Percentiles rank a stretch among this genome's conserved stretches.
Conservation (phyloP, 2,888 invertebrate genomes). For the Neoaliturus tenellus region DNA sequence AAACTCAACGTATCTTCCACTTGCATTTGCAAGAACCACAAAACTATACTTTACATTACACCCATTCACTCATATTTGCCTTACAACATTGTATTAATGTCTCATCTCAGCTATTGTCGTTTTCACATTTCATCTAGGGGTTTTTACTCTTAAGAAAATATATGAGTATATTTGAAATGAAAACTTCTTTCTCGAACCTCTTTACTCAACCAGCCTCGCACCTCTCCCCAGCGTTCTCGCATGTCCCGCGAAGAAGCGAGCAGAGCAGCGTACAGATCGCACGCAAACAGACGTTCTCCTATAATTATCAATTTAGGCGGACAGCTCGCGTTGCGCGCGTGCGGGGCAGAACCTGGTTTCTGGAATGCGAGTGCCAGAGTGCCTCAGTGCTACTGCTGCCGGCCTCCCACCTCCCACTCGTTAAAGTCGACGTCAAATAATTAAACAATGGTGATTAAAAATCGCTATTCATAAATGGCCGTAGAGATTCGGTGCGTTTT, state of each 20-base stretch:
- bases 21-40: too few species aligned
- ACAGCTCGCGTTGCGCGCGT: constrained; percentile 47
- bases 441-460: constrained; percentile 48
- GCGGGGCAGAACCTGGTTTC: constrained; percentile 44
- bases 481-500: not conserved
- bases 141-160: too few species aligned
- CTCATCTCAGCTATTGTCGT: too few species aligned
- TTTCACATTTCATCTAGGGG: too few species aligned
- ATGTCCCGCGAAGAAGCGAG: not conserved
- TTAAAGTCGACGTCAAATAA: constrained; percentile 48
- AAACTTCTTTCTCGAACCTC: too few species aligned
- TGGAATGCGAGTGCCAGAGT: constrained; percentile 9
- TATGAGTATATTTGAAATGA: too few species aligned
- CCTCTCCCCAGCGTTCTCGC: not conserved
- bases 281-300: constrained; percentile 33
- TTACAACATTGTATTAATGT: too few species aligned
- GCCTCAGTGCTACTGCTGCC: not conserved
- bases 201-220: too few species aligned
- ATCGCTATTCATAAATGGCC: constrained; percentile 14
- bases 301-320: constrained; percentile 48
- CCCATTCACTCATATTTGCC: too few species aligned
- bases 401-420: not conserved
- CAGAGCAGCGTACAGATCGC: constrained; percentile 3
- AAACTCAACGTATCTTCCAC: too few species aligned
- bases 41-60: too few species aligned